Conservation (phyloP, 1,140 invertebrate species). For the Acromyrmex heyeri region DNA sequence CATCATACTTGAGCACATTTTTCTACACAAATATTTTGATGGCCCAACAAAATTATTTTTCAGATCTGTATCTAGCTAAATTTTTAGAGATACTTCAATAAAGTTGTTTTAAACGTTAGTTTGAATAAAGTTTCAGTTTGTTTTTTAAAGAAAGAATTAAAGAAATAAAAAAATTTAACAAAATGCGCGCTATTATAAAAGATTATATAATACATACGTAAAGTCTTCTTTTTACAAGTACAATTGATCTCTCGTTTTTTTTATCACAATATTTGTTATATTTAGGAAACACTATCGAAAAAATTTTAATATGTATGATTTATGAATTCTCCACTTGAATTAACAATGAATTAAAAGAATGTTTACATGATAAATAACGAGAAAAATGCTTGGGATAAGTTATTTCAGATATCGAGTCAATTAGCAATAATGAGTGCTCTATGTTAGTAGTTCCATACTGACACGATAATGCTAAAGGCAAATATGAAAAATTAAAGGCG, state of each 20-base stretch:
- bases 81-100: too few species aligned
- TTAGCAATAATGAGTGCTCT: conserved; percentile 8
- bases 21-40: too few species aligned
- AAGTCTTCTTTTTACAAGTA: background rate
- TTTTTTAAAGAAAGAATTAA: background rate
- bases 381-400: background rate
- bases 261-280: background rate
- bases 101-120: background rate
- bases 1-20: too few species aligned
- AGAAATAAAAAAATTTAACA: background rate
- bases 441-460: background rate
- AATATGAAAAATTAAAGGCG: conserved; percentile 46
- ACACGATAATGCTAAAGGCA: background rate
- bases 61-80: too few species aligned
- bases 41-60: too few species aligned
- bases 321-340: background rate
- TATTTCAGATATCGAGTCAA: conserved; percentile 5
- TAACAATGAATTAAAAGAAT: background rate
- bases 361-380: background rate
- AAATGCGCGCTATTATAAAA: background rate
- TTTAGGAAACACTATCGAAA: background rate
- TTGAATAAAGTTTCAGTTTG: background rate
- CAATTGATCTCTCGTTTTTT: background rate
- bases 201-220: background rate
- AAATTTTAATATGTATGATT: background rate